Conservation (phyloP, 2,797 vertebrate genomes). For the Melanogrammus aeglefinus region DNA sequence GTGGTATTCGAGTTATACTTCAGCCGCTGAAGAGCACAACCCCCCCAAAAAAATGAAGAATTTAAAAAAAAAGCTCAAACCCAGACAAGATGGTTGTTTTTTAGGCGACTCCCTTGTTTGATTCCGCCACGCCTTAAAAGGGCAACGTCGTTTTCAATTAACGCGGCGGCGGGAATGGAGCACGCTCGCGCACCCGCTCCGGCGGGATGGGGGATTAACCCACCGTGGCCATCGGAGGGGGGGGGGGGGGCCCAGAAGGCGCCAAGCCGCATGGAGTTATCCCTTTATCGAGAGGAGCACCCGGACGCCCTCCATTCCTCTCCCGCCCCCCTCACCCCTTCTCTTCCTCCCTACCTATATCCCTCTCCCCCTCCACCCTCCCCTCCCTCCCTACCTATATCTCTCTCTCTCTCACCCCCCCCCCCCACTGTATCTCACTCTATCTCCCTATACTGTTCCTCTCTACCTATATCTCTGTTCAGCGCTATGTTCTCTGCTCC, state of each 20-base stretch:
- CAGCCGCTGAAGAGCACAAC: constrained; percentile 1
- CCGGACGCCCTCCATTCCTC: constrained; percentile 66
- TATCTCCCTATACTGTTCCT: no score
- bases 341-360: background rate
- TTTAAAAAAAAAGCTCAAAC: constrained; percentile 54
- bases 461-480: no score
- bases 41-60: background rate
- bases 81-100: constrained; percentile 61
- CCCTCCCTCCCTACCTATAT: no score
- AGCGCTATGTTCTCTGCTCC: no score
- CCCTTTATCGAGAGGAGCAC: no score
- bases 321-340: constrained; percentile 68
- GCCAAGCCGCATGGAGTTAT: no score
- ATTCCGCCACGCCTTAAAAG: constrained; percentile 53
- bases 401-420: no score
- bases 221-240: constrained; percentile 87
- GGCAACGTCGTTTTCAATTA: constrained; percentile 92
- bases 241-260: constrained; percentile 67
- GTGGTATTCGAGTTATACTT: constrained; percentile 65
- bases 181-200: constrained; percentile 75
- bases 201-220: constrained; percentile 91
- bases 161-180: constrained; percentile 92
- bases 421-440: no score
- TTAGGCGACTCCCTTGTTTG: constrained; percentile 57
- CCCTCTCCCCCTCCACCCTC: constrained; percentile 15